Base-by-base conservation (phyloP, 2,888 invertebrate species). In the Tipula helvola region DNA sequence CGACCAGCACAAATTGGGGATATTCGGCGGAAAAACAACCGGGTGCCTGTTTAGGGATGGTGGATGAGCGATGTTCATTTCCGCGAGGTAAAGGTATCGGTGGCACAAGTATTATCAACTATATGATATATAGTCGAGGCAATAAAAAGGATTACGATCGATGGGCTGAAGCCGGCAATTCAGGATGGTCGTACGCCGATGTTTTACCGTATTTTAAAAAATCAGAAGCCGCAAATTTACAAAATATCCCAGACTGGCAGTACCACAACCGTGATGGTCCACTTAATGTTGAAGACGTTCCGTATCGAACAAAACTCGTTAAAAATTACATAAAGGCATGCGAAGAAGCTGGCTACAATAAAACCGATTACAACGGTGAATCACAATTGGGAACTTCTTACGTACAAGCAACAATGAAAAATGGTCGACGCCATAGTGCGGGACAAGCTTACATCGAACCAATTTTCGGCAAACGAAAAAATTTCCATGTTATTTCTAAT, bases 101-200 rank as follows among this genome's bases (percentile, higher is more conserved):
- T 0, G 94, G 94, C 3, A 92, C 93, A 0, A 93, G 93, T 87
- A 92, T 93, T 84, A 92, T 95, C 52, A 94, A 95, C 89, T 94
- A 93, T 88, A 94, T 94, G 94, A 93, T 95, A 88, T 96, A 96
- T 90, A 94, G 96, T 8, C 93, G 96, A 86, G 96, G 96, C 7
- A 94, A 95, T 88, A 93, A 93, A 1, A 91, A 92, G 7, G 96
- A 97, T 89, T 97, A 95, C 91, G 95, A 97, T 89, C 91, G 93
- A 89, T 90, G 97, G 94, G 94, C 93, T 0, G 92, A 91, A 0
- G 92, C 93, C 16, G 96, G 96, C 1, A 96, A 96, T 89, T 91
- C 92, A 4, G 96, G 96, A 83, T 96, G 96, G 96, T 93, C 95
- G 1, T 94, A 94, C 89, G 89, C 92, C 0, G 94, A 95, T 0